These are phyloP conservation scores for Apteryx mantelli DNA, from an alignment of 2,113 vertebrate species.

Conservation along the genomic window DNA sequence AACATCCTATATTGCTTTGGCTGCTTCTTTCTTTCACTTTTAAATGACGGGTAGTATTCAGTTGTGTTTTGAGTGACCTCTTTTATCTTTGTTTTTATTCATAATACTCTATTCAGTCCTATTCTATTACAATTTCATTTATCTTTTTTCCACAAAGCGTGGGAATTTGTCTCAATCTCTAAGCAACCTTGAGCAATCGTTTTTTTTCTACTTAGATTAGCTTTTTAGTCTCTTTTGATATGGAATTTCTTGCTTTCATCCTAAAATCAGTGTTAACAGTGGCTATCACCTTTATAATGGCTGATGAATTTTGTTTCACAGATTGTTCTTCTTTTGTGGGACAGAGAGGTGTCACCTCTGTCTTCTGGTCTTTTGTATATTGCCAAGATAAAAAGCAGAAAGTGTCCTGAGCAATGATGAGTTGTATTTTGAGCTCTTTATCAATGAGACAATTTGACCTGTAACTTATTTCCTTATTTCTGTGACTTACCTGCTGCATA, in stretches of 20 bases:
- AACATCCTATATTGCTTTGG: neutral
- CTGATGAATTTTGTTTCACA: neutral
- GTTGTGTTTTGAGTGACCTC: neutral
- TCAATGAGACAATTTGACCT: neutral
- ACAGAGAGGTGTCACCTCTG: neutral
- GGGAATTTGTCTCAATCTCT: neutral
- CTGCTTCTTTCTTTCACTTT: neutral
- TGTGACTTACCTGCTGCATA: neutral
- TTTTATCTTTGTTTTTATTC: neutral
- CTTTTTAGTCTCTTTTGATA: neutral
- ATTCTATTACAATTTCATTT: neutral
- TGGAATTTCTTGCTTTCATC: neutral
- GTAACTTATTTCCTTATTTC: neutral
- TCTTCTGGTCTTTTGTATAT: neutral
- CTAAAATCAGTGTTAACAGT: neutral
- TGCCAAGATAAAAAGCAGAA: neutral
- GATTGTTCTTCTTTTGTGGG: neutral
- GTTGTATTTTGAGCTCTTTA: neutral
- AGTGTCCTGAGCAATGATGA: neutral
- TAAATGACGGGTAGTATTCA: neutral
- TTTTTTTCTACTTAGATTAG: neutral
- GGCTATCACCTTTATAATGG: neutral
- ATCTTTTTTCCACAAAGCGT: rapidly evolving
- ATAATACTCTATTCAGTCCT: neutral
- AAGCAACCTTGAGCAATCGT: neutral